Conservation (phyloP, 92 coral and sea anemone species). For the Paragorgia papillata region DNA sequence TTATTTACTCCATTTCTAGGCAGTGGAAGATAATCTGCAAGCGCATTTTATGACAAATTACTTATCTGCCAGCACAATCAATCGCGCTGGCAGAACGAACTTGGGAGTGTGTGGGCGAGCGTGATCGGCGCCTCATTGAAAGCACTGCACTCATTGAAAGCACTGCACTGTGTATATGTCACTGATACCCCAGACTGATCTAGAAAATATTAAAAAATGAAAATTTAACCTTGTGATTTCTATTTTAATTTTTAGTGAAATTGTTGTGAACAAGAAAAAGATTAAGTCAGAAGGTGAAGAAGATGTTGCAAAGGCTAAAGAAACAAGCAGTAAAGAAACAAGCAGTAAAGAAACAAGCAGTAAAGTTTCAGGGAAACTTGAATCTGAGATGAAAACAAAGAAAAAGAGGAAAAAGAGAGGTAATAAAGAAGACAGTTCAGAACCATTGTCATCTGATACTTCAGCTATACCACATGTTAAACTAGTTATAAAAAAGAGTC, state of each 20-base stretch:
- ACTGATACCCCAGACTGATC: no score
- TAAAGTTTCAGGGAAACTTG: background rate
- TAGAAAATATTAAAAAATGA: no score
- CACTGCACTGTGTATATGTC: no score
- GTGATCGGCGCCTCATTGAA: no score
- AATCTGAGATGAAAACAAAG: conserved; percentile 14
- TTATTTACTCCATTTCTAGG: no score
- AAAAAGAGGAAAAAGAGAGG: conserved; percentile 52
- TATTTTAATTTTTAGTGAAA: conserved; percentile 18
- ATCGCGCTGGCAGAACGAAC: no score
- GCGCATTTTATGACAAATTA: no score
- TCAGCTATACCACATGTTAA: conserved; percentile 62
- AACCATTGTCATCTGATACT: background rate
- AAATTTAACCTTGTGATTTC: no score
- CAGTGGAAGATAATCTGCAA: no score
- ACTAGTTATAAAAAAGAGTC: conserved; percentile 76
- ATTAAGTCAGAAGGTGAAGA: conserved; percentile 14
- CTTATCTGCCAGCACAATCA: no score
- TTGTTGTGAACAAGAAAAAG: conserved; percentile 45
- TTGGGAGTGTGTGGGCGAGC: no score
- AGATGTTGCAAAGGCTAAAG: background rate
- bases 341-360: conserved; percentile 1
- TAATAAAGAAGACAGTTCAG: conserved; percentile 40
- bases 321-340: conserved; percentile 10
- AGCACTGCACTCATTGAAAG: no score